A percentile compares a stretch with the other conserved stretches of the same genome.
Evolutionary conservation across 2,113 vertebrate species (phyloP).

Genomic region (Daboia siamensis): DNA sequence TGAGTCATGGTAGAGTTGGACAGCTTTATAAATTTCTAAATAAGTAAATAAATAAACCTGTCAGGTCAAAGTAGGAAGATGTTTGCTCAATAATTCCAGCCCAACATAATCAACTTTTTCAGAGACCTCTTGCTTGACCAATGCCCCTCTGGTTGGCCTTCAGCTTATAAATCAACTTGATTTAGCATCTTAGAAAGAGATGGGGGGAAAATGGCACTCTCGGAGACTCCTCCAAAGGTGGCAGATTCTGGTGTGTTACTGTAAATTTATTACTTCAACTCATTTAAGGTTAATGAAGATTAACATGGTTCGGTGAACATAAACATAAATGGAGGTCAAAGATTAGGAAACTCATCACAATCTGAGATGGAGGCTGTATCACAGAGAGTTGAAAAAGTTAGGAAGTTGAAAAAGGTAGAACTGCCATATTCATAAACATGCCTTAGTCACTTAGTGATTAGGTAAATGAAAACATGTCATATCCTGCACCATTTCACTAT

Average conservation of each 20-base stretch:
- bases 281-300: background rate
- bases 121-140: background rate
- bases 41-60: background rate
- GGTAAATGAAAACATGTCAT: background rate
- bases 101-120: background rate
- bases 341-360: background rate
- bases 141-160: background rate
- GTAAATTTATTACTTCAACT: background rate
- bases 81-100: background rate
- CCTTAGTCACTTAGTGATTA: background rate
- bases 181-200: background rate
- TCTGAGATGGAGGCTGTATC: background rate
- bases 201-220: background rate
- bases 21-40: background rate
- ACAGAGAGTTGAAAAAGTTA: background rate
- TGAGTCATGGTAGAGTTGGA: background rate
- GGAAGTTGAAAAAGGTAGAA: background rate
- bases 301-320: background rate
- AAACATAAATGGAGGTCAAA: background rate
- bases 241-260: background rate
- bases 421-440: background rate
- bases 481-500: background rate
- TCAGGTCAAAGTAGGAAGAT: background rate
- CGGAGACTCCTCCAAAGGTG: background rate
- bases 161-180: background rate